Conservation (phyloP, 2,888 invertebrate genomes). For the Helobdella robusta region DNA sequence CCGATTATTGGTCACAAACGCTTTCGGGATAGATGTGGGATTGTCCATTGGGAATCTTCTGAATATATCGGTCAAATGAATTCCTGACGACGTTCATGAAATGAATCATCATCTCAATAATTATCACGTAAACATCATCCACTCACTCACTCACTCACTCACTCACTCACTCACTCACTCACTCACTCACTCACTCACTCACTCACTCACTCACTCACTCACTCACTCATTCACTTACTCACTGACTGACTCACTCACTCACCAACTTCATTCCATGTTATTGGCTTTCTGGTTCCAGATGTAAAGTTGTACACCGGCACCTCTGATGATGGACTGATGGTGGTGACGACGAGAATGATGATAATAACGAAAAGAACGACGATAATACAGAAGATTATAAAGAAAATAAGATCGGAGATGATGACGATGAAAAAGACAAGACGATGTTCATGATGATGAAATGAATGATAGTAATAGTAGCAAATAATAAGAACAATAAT, state of each 20-base stretch:
- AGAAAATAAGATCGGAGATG: not conserved
- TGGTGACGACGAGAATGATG: not conserved
- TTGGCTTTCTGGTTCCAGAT: conserved; percentile 4
- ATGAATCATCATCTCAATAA: not conserved
- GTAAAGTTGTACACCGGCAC: conserved; percentile 26
- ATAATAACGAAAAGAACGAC: not conserved
- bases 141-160: too few relatives aligned
- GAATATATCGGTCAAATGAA: conserved; percentile 5
- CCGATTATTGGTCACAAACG: conserved; percentile 21
- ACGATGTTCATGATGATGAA: not conserved
- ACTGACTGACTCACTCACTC: too few relatives aligned
- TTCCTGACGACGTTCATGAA: not conserved
- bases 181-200: too few relatives aligned
- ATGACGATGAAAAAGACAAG: not conserved
- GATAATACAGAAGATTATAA: not conserved
- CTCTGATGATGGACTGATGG: not conserved
- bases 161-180: too few relatives aligned
- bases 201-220: too few relatives aligned
- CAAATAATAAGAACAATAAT: not conserved
- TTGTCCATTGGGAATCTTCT: conserved; percentile 24
- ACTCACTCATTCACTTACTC: too few relatives aligned
- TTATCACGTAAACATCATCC: too few relatives aligned
- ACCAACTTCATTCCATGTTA: conserved; percentile 19
- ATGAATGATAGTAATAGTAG: not conserved
- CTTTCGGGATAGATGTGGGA: conserved; percentile 22